These are phyloP conservation scores for Leptobrachium leishanense DNA, from an alignment of 2,113 vertebrate species.

Conservation along the genomic window DNA sequence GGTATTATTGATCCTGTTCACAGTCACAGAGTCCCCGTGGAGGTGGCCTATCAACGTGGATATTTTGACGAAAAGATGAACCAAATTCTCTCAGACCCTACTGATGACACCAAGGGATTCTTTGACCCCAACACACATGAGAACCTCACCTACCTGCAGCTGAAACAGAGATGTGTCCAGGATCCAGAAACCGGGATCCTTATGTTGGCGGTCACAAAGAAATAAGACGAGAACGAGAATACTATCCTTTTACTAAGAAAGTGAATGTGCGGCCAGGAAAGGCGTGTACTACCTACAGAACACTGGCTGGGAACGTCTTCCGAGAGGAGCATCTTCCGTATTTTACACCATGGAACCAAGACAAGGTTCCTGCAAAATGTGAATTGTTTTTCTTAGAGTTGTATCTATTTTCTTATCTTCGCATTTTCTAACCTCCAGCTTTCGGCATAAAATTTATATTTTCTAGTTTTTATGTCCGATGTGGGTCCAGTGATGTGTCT, in stretches of 20 bases:
- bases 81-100: slow-evolving; percentile 62
- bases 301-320: neutral
- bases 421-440: no score
- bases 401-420: no score
- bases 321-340: neutral
- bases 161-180: slow-evolving; percentile 64
- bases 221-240: neutral
- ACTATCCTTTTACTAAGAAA: neutral
- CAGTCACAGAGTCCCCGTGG: slow-evolving; percentile 68
- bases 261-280: neutral
- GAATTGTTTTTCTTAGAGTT: neutral
- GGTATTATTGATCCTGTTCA: slow-evolving; percentile 75
- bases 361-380: neutral
- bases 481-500: no score
- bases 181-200: slow-evolving; percentile 65
- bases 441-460: no score
- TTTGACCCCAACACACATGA: slow-evolving; percentile 76
- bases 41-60: slow-evolving; percentile 64
- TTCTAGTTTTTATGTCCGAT: no score
- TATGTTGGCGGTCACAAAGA: slow-evolving; percentile 58
- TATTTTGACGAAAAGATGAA: slow-evolving; percentile 66
- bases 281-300: neutral
- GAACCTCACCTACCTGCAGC: slow-evolving; percentile 68
- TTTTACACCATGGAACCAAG: neutral
- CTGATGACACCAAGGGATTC: slow-evolving; percentile 68